Conservation (phyloP, 2,888 invertebrate species). For the Listrodromus nycthemerus region DNA sequence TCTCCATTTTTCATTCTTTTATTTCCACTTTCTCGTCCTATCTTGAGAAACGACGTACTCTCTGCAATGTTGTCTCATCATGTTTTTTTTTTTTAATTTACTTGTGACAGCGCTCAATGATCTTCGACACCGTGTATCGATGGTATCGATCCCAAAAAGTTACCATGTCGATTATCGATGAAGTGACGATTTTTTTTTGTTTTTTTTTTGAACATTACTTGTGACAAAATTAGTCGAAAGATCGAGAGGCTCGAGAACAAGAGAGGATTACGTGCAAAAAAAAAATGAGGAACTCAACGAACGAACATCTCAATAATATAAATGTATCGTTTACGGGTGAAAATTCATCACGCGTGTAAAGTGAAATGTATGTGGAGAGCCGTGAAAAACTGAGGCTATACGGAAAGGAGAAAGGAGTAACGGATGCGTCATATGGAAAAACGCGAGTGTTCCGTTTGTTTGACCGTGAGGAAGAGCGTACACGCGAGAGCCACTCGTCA, state of each 20-base stretch:
- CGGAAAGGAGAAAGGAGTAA: slow-evolving; percentile 73
- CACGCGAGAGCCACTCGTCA: slow-evolving; percentile 71
- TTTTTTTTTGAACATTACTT: slow-evolving; percentile 3
- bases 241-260: too few species aligned
- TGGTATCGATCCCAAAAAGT: too few species aligned
- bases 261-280: too few species aligned
- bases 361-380: slow-evolving; percentile 70
- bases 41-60: too few species aligned
- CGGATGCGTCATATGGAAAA: slow-evolving; percentile 84
- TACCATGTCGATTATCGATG: too few species aligned
- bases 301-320: too few species aligned
- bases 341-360: slow-evolving; percentile 73
- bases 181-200: not conserved
- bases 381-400: slow-evolving; percentile 52
- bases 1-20: too few species aligned
- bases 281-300: not conserved
- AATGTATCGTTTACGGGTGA: slow-evolving; percentile 56
- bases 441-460: slow-evolving; percentile 63
- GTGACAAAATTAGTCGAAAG: not conserved
- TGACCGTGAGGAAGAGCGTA: slow-evolving; percentile 47
- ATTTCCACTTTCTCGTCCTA: too few species aligned
- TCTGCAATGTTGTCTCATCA: too few species aligned
- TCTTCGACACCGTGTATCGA: too few species aligned
- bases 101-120: too few species aligned
- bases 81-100: too few species aligned